Conservation (phyloP, 2,888 invertebrate genomes). For the Acanthosepion pharaonis region DNA sequence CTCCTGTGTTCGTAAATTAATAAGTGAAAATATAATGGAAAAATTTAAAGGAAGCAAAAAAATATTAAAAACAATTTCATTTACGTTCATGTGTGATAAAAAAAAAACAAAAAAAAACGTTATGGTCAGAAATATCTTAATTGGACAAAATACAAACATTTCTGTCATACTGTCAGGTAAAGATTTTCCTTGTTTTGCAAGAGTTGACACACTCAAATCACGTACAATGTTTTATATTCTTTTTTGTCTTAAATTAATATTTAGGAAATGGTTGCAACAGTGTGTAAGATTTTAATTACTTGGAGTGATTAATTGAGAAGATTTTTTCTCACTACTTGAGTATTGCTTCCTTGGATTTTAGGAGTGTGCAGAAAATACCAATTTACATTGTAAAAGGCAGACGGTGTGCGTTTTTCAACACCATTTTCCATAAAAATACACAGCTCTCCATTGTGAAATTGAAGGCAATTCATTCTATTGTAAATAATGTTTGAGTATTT, state of each 20-base stretch:
- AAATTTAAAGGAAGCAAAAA: not conserved
- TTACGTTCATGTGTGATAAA: not conserved
- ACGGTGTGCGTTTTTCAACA: no score
- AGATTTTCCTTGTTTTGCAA: not conserved
- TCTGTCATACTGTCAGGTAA: not conserved
- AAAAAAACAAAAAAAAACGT: not conserved
- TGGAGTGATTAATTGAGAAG: not conserved
- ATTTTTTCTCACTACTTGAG: not conserved
- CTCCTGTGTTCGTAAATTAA: not conserved
- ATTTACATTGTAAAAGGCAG: no score
- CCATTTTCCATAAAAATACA: no score
- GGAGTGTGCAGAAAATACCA: no score
- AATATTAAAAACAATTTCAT: not conserved
- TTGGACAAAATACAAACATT: not conserved
- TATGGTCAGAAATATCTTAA: not conserved
- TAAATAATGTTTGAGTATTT: no score
- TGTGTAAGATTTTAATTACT: conserved; percentile 21
- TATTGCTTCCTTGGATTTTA: not conserved
- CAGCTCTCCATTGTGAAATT: no score
- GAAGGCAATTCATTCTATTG: no score
- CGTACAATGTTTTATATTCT: not conserved
- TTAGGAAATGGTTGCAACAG: not conserved
- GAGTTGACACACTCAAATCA: not conserved
- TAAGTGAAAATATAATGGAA: not conserved
- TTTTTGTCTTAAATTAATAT: not conserved